These are phyloP conservation scores for Thaumetopoea pityocampa DNA, from an alignment of 1,140 invertebrate genomes.

Conservation along the genomic window DNA sequence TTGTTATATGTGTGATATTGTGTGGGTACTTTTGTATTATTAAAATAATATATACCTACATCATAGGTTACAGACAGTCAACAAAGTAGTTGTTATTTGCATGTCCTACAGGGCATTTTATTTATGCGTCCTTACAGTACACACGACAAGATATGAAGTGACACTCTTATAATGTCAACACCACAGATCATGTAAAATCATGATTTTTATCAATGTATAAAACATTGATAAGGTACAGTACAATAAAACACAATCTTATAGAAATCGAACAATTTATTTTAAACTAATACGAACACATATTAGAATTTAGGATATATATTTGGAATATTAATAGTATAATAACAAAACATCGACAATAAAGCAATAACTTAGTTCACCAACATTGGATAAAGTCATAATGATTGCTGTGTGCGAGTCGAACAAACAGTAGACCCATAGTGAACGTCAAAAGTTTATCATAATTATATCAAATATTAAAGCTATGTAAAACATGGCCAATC, in stretches of 20 bases:
- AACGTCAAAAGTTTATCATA: neutral
- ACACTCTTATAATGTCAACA: no score
- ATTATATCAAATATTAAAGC: constrained; percentile 65
- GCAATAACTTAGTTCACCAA: constrained; percentile 66
- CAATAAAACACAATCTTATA: constrained; percentile 38
- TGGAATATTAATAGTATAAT: constrained; percentile 67
- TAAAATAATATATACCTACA: no score
- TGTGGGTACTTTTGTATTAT: no score
- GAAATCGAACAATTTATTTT: constrained; percentile 71
- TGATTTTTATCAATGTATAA: no score
- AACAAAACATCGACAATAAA: constrained; percentile 73
- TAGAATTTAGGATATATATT: constrained; percentile 74
- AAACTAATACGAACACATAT: constrained; percentile 73
- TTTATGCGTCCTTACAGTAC: no score
- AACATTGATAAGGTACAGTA: neutral
- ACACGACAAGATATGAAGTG: no score
- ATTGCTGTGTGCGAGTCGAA: constrained; percentile 41
- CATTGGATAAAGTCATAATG: constrained; percentile 63
- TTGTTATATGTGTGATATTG: no score
- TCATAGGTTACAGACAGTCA: no score
- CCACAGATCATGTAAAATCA: no score
- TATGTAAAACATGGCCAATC: constrained; percentile 62
- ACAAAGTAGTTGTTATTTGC: no score
- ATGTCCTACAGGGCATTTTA: no score
- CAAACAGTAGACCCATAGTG: neutral